Evolutionary conservation across 1,140 invertebrate genomes (phyloP), one percentile per base, ranked within the genome.

Genomic region (Saxidomus purpurata): DNA sequence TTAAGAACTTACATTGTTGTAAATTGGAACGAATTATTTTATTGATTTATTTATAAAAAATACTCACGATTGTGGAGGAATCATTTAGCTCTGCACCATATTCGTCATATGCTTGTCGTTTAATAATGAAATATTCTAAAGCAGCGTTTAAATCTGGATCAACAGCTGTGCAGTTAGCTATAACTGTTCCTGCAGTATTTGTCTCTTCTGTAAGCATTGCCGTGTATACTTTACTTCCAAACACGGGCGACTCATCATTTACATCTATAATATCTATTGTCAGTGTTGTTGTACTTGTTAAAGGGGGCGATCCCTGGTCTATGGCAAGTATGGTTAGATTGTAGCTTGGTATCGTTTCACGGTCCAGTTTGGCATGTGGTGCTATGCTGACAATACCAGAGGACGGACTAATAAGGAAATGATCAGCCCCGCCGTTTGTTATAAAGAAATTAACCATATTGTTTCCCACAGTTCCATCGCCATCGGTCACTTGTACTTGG

Each of bases 271-370:
- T 74, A 8, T 47, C 22, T 1, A 85, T 36, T 0, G 15, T 47
- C 9, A 85, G 13, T 22, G 11, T 74, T 0, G 82, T 34, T 19
- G 63, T 71, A 13, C 67, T 63, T 9, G 63, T 74, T 8, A 47
- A 22, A 9, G 82, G 67, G 8, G 63, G 63, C 15, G 82, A 71
- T 6, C 82, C 82, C 9, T 40, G 38, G 55, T 85, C 82, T 31
- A 71, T 71, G 6, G 67, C 82, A 25, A 85, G 13, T 8, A 85
- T 85, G 3, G 63, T 85, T 34, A 85, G 8, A 49, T 69, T 71
- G 31, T 85, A 85, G 6, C 13, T 40, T 8, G 38, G 38, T 11
- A 9, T 74, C 31, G 11, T 43, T 8, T 59, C 36, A n/a, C 55
- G 19, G 13, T 61, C 25, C 4, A 61, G n/a, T 4, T 1, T 8